Base-by-base conservation (phyloP, 1,140 invertebrate species). In the Microplitis mediator region DNA sequence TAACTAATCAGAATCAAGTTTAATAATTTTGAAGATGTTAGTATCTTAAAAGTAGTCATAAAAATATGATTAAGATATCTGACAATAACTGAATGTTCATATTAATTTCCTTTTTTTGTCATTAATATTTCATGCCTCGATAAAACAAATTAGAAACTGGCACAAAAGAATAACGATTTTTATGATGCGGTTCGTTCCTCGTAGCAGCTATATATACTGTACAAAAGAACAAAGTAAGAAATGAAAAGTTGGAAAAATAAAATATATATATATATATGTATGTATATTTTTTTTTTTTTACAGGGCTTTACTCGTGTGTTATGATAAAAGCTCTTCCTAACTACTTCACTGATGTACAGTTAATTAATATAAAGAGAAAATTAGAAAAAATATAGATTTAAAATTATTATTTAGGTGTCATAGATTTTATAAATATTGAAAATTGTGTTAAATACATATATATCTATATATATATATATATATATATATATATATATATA, bases 261-360 rank as follows among this genome's bases (percentile, higher is more conserved):
- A 0, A 62, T 56, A 70, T 31, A n/a, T 8, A n/a, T 4, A 8
- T 8, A 36, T 23, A 23, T 23, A 23, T 23, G 2, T 23, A 77
- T 72, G 80, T 73, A 75, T 75, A n/a, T n/a, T n/a, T n/a, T n/a
- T n/a, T n/a, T n/a, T n/a, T n/a, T n/a, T n/a, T 85, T 86, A 86
- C 84, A 87, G 82, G 83, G 83, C 78, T 75, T 75, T 71, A 78
- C 82, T 81, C 83, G 83, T 74, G 84, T 86, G 83, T 86, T 85
- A 83, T 69, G 60, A 75, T 52, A 67, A 82, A 81, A 81, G 83
- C 78, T 86, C 84, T 86, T 87, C 86, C 84, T 83, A 82, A 80
- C 56, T 64, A 66, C 81, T 81, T 82, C 75, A 77, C 79, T 82
- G 76, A 74, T 75, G 78, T 67, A 78, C 73, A 77, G 69, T 79